phyloP scores from a whole-genome alignment of 2,113 vertebrate genomes.

The Andinoacara biseriatus region DNA sequence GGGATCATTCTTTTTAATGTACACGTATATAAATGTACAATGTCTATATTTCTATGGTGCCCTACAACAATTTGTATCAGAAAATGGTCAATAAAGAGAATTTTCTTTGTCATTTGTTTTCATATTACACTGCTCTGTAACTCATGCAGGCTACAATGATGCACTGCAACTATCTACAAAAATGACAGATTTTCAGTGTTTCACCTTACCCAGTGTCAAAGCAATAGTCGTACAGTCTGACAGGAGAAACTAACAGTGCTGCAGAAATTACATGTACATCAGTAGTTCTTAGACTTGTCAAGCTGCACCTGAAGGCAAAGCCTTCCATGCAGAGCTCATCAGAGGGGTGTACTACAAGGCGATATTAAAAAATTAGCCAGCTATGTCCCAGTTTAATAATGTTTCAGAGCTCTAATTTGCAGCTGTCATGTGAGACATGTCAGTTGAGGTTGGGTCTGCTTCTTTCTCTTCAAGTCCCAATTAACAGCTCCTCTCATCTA shows the following conservation, averaged over 20 bases:
- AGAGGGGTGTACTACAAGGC: slow-evolving; percentile 4
- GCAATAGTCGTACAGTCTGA: slow-evolving; percentile 7
- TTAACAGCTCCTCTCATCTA: no score
- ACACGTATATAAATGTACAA: slow-evolving; percentile 82
- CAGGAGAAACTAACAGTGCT: slow-evolving; percentile 10
- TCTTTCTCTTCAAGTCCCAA: no score
- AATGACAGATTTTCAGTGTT: not conserved
- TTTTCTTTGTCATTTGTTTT: slow-evolving; percentile 69
- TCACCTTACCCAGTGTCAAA: not conserved
- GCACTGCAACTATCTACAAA: not conserved
- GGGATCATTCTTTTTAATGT: slow-evolving; percentile 80
- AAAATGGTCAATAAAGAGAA: slow-evolving; percentile 80
- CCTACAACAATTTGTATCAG: slow-evolving; percentile 80
- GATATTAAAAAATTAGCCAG: not conserved
- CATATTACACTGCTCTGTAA: not conserved
- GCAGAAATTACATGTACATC: slow-evolving; percentile 31
- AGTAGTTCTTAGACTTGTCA: slow-evolving; percentile 41
- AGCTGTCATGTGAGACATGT: no score
- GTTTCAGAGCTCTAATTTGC: not conserved
- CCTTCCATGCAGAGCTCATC: not conserved
- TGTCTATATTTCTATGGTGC: slow-evolving; percentile 83
- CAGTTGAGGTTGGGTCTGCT: no score
- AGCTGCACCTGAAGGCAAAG: slow-evolving; percentile 9
- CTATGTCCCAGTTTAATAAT: no score
- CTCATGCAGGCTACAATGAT: not conserved